Conservation (phyloP, 2,888 invertebrate genomes). For the Apantesis nais region DNA sequence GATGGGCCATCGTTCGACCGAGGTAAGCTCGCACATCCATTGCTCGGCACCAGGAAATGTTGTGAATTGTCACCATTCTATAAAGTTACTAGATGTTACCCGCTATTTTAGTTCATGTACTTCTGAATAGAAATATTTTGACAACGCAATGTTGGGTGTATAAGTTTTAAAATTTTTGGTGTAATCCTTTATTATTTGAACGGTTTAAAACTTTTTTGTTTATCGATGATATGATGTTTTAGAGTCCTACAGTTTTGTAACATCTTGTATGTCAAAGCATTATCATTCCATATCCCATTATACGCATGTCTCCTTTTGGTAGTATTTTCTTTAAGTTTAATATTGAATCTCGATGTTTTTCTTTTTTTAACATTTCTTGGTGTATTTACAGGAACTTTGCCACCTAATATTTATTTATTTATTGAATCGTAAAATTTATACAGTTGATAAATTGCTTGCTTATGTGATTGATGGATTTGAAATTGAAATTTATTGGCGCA, state of each 20-base stretch:
- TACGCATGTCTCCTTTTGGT: constrained; percentile 35
- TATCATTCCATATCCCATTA: constrained; percentile 43
- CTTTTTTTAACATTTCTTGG: constrained; percentile 41
- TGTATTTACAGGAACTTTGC: constrained; percentile 45
- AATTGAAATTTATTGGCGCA: constrained; percentile 11
- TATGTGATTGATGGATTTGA: constrained; percentile 19
- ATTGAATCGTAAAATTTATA: constrained; percentile 30
- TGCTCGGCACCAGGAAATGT: constrained; percentile 73
- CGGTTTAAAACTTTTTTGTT: not conserved
- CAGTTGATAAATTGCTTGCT: constrained; percentile 28
- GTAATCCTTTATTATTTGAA: not conserved
- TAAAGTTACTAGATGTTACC: constrained; percentile 46
- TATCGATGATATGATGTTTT: not conserved
- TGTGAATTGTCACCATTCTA: constrained; percentile 66
- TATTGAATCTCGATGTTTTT: constrained; percentile 7
- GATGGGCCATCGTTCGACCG: constrained; percentile 74
- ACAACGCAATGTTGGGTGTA: not conserved
- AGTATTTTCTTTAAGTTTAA: constrained; percentile 6
- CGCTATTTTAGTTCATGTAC: constrained; percentile 12
- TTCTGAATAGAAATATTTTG: constrained; percentile 7
- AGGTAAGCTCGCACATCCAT: constrained; percentile 78
- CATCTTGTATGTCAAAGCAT: constrained; percentile 30
- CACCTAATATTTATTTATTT: constrained; percentile 31
- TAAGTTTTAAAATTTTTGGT: not conserved
- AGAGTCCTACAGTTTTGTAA: constrained; percentile 14